phyloP scores from a whole-genome alignment of 2,113 vertebrate species.

The Archocentrus centrarchus region DNA sequence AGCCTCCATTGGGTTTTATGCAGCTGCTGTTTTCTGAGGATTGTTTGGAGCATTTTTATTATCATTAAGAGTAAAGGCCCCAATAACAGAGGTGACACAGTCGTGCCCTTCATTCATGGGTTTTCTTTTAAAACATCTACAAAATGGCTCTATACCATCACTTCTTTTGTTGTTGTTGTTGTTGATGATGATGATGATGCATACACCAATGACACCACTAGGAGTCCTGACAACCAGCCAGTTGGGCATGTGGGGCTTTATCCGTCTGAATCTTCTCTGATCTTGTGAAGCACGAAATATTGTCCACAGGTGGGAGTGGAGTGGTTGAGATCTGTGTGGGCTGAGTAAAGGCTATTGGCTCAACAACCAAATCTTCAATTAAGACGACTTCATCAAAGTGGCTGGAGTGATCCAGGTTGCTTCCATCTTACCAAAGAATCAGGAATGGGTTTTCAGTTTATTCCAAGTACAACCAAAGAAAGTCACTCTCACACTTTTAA shows the following conservation, averaged over 20 bases:
- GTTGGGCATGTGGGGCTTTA: slow-evolving; percentile 19
- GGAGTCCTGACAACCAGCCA: slow-evolving; percentile 26
- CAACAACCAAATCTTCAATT: slow-evolving; percentile 20
- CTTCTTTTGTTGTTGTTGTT: neutral
- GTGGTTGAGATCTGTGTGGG: neutral
- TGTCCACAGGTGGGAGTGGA: neutral
- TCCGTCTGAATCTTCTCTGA: neutral
- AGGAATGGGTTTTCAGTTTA: neutral
- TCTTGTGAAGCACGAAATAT: neutral
- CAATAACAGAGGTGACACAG: neutral
- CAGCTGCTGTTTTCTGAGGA: rapidly evolving
- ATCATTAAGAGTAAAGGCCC: rapidly evolving
- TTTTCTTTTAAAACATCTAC: neutral
- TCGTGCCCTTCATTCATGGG: neutral
- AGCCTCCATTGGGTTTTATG: neutral
- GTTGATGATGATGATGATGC: neutral
- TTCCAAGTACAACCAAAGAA: neutral
- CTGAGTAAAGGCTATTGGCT: neutral
- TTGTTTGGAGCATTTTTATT: neutral
- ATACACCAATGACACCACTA: neutral
- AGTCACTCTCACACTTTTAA: neutral
- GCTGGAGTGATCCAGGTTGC: neutral
- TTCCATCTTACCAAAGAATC: neutral
- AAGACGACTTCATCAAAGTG: slow-evolving; percentile 14
- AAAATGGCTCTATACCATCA: neutral